Conservation (phyloP, 1,140 invertebrate species). For the Camponotus pennsylvanicus region DNA sequence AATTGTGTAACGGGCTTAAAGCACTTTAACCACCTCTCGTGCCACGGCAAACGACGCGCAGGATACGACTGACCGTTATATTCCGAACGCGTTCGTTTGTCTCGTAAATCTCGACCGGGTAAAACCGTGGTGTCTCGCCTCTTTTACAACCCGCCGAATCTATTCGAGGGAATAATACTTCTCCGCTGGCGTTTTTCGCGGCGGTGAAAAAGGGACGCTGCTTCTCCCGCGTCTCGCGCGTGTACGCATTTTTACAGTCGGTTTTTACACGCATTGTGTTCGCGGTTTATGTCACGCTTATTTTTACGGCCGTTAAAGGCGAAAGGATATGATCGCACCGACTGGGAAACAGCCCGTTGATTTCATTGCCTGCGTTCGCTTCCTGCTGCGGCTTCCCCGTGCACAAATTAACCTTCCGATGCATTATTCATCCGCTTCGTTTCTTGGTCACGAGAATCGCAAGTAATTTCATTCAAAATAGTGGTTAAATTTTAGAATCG, state of each 20-base stretch:
- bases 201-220: constrained; percentile 49
- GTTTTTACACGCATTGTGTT: constrained; percentile 65
- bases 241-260: constrained; percentile 55
- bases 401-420: constrained; percentile 48
- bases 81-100: constrained; percentile 65
- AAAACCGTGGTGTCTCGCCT: constrained; percentile 62
- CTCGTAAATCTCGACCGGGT: constrained; percentile 75
- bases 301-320: constrained; percentile 73
- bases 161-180: constrained; percentile 66
- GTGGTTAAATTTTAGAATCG: not conserved
- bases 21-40: constrained; percentile 39
- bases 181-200: constrained; percentile 40
- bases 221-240: constrained; percentile 1
- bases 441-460: not conserved
- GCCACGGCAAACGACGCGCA: constrained; percentile 22
- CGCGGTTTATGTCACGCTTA: constrained; percentile 64
- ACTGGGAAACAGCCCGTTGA: constrained; percentile 52
- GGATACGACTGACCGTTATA: constrained; percentile 59
- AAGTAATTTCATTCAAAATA: not conserved
- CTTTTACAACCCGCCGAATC: constrained; percentile 73
- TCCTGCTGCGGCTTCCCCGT: constrained; percentile 39
- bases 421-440: constrained; percentile 42
- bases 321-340: constrained; percentile 70
- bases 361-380: constrained; percentile 50
- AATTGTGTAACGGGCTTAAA: constrained; percentile 62